phyloP scores from a whole-genome alignment of 2,888 invertebrate genomes.

The Cinara cedri region DNA sequence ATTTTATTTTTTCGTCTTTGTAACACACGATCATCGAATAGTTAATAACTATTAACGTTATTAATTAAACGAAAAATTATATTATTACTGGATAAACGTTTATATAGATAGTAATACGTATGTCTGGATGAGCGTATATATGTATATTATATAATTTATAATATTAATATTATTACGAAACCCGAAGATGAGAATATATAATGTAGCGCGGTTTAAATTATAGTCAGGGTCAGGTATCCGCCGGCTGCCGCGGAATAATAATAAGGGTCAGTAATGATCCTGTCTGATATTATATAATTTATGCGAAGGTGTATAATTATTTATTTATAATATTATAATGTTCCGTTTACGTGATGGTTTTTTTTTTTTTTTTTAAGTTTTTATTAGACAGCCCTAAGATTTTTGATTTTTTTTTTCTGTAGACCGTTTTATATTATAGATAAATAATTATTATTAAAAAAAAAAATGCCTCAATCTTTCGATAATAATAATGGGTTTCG shows the following conservation, averaged over 20 bases:
- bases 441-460: background rate
- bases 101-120: too few species aligned
- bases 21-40: too few species aligned
- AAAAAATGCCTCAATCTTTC: background rate
- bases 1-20: too few species aligned
- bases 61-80: too few species aligned
- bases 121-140: too few species aligned
- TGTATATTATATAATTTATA: too few species aligned
- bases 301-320: background rate
- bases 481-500: background rate
- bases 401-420: background rate
- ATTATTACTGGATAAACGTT: too few species aligned
- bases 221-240: background rate
- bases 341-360: background rate
- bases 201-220: background rate
- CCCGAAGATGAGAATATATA: too few species aligned
- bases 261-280: background rate
- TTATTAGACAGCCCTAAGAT: too few species aligned
- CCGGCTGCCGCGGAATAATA: background rate
- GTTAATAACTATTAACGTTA: too few species aligned
- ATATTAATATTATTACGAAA: too few species aligned
- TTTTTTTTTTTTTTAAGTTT: too few species aligned
- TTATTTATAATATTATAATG: background rate
- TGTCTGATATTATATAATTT: background rate
- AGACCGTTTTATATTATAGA: background rate